A percentile compares a stretch with the other conserved stretches of the same genome.
Evolutionary conservation across 2,797 vertebrate species (phyloP).

Genomic region (Acridotheres tristis): DNA sequence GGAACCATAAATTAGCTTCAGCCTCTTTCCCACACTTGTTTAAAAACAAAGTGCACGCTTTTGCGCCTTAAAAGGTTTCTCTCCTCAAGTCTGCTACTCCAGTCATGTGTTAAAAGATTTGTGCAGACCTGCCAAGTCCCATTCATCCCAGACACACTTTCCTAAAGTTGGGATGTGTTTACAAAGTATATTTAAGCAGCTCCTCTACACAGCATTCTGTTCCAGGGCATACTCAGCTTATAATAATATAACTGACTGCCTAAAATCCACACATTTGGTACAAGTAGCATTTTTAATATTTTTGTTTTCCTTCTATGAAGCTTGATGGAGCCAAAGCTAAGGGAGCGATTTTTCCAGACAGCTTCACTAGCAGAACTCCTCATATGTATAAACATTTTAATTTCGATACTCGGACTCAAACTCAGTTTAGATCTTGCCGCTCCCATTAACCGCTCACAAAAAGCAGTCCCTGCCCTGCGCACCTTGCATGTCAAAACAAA

Average conservation of each 20-base stretch:
- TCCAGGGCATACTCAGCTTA: not conserved
- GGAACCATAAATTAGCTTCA: not conserved
- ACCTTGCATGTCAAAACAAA: fast-evolving
- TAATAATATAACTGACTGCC: not conserved
- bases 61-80: conserved; percentile 34
- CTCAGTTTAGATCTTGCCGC: fast-evolving
- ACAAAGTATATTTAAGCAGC: not conserved
- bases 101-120: conserved; percentile 39
- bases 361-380: not conserved
- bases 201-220: not conserved
- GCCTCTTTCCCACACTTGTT: not conserved
- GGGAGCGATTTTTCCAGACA: not conserved
- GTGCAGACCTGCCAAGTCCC: conserved; percentile 46
- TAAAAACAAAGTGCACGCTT: not conserved
- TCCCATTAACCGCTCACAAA: too few relatives aligned
- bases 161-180: conserved; percentile 26
- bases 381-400: fast-evolving
- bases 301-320: not conserved
- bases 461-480: fast-evolving
- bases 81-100: conserved; percentile 38
- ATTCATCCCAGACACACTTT: conserved; percentile 25
- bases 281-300: fast-evolving
- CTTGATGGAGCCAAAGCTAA: not conserved
- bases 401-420: fast-evolving
- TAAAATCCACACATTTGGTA: not conserved